A percentile compares a stretch with the other conserved stretches of the same genome.
Evolutionary conservation across 2,888 invertebrate species (phyloP).

Genomic region (Mesoligia furuncula): DNA sequence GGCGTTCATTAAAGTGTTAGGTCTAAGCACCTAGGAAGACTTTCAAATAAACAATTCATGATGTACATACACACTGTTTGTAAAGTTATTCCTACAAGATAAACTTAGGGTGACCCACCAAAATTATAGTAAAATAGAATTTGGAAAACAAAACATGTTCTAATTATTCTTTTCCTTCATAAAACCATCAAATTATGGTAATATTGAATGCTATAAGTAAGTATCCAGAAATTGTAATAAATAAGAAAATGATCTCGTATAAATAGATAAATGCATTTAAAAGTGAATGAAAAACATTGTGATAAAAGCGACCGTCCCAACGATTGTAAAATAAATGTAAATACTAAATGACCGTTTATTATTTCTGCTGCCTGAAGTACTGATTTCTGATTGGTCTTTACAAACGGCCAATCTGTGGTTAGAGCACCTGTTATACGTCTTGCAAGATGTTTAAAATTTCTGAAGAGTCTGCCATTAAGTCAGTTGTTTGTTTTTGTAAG

Average conservation of each 20-base stretch:
- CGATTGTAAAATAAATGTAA: conserved; percentile 63
- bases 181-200: background rate
- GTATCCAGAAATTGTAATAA: background rate
- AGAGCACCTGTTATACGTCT: conserved; percentile 31
- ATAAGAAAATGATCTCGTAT: conserved; percentile 33
- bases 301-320: conserved; percentile 58
- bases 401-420: conserved; percentile 9
- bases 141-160: background rate
- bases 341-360: conserved; percentile 26
- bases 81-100: background rate
- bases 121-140: conserved; percentile 1
- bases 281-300: conserved; percentile 27
- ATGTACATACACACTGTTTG: background rate
- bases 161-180: background rate
- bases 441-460: conserved; percentile 21
- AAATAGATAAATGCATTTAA: conserved; percentile 15
- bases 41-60: background rate
- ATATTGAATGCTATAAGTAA: background rate
- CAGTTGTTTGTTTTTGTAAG: conserved; percentile 14
- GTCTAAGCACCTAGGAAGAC: background rate
- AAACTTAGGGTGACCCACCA: background rate
- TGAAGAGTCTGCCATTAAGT: conserved; percentile 5
- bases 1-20: background rate
- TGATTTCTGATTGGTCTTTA: conserved; percentile 23
- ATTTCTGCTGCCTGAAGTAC: conserved; percentile 16